Base-by-base conservation (phyloP, 2,888 invertebrate species). In the Lepidochitona cinerea region DNA sequence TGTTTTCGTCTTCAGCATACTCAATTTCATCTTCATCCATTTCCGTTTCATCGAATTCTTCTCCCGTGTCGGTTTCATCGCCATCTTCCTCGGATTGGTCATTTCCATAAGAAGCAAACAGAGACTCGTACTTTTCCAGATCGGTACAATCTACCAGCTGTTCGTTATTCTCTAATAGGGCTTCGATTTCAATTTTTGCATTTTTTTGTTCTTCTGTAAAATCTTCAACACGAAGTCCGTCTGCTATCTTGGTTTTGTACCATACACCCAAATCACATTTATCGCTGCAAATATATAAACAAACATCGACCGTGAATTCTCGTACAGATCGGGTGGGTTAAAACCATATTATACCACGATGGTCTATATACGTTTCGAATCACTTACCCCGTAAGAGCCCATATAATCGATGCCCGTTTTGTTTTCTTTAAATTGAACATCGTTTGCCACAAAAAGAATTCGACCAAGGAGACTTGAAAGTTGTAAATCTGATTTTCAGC, bases 201-300 rank as follows among this genome's bases (percentile, higher is more conserved):
- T 75, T 37, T 3, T 54, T 52, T 69, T 83, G 81, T 3, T 79
- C 75, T 0, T 37, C 49, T 29, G 73, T 78, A 6, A 83, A 71
- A 1, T 78, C 71, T 0, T 70, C 71, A 7, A 76, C 73, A 73
- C 85, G 83, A 4, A 79, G 67, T 1, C 81, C 84, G 5, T 83
- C 78, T 41, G 73, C 67, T 59, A 80, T 74, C n/a, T 80, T 53
- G 49, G 79, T 81, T 14, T 80, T 37, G 66, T 85, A 85, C 86
- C 86, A 86, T 26, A 75, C 26, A 23, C 79, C 49, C 4, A 83
- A 74, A 65, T 86, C 83, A 71, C 83, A 83, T 18, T 78, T 54
- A 18, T 75, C 67, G n/a, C n/a, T n/a, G n/a, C n/a, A n/a, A n/a
- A n/a, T n/a, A n/a, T n/a, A n/a, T n/a, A n/a, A n/a, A n/a, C n/a